phyloP scores from a whole-genome alignment of 2,113 vertebrate species.

The Bettongia penicillata region DNA sequence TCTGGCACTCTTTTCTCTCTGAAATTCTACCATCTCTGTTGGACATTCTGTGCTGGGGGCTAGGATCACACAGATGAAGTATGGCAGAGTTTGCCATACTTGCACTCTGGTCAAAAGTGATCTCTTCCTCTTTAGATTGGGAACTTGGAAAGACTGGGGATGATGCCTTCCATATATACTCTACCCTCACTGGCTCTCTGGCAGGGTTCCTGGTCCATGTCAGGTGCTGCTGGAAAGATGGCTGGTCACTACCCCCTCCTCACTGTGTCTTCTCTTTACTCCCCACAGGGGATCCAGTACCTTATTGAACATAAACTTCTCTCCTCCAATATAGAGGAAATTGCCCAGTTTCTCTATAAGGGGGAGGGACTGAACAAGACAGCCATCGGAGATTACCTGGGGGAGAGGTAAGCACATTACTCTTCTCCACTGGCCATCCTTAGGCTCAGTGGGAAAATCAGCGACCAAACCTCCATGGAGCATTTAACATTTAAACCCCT shows the following conservation, averaged over 20 bases:
- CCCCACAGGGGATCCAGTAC: slow-evolving; percentile 90
- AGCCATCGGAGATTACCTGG: slow-evolving; percentile 94
- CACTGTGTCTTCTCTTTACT: background rate
- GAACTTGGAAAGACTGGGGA: background rate
- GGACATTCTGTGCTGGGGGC: background rate
- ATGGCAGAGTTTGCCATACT: background rate
- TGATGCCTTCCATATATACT: background rate
- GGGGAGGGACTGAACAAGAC: slow-evolving; percentile 97
- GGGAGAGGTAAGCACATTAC: slow-evolving; percentile 88
- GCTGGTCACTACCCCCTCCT: background rate
- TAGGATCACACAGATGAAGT: background rate
- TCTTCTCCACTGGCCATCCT: background rate
- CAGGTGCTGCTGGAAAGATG: background rate
- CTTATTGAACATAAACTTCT: slow-evolving; percentile 89
- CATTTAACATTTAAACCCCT: background rate
- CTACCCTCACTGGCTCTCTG: background rate
- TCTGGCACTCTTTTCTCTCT: background rate
- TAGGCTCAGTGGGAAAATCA: background rate
- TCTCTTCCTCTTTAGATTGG: background rate
- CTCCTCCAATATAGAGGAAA: slow-evolving; percentile 80
- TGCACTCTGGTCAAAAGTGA: background rate
- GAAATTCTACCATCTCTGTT: background rate
- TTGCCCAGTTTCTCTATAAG: slow-evolving; percentile 94
- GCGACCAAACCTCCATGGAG: background rate
- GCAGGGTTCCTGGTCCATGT: background rate